Percentiles rank a stretch among this genome's conserved stretches.
These are phyloP conservation scores for Micrasema longulum DNA, from an alignment of 1,140 invertebrate species.

Conservation along the genomic window DNA sequence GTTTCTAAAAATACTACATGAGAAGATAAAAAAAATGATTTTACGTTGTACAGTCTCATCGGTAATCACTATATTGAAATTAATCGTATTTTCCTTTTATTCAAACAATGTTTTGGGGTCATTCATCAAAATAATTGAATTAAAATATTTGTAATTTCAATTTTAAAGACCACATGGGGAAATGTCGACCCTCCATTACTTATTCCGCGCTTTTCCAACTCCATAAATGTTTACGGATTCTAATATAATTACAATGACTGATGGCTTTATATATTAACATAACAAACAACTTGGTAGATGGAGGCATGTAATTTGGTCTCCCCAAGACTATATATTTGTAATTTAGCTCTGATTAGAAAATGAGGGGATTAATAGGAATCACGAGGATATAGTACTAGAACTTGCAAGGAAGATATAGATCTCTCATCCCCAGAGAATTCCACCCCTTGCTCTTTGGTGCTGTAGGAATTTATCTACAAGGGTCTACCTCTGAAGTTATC, in stretches of 20 bases:
- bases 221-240: too few species aligned
- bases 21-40: too few species aligned
- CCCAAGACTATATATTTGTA: constrained; percentile 39
- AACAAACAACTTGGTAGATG: constrained; percentile 30
- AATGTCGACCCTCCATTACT: background rate
- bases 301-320: constrained; percentile 30
- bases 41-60: too few species aligned
- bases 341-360: constrained; percentile 41
- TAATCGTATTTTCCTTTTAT: too few species aligned
- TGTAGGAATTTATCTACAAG: too few species aligned
- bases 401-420: constrained; percentile 11
- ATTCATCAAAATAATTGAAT: constrained; percentile 22
- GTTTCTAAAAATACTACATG: too few species aligned
- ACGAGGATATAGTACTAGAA: constrained; percentile 8
- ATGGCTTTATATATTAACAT: constrained; percentile 38
- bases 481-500: too few species aligned
- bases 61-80: too few species aligned
- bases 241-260: constrained; percentile 27
- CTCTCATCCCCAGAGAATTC: constrained; percentile 11
- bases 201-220: background rate
- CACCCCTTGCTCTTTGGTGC: background rate
- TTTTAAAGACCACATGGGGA: background rate
- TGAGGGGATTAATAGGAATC: constrained; percentile 32
- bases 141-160: constrained; percentile 3
- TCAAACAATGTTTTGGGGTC: too few species aligned